Base-by-base conservation (phyloP, 2,113 vertebrate genomes). In the Murina feae region DNA sequence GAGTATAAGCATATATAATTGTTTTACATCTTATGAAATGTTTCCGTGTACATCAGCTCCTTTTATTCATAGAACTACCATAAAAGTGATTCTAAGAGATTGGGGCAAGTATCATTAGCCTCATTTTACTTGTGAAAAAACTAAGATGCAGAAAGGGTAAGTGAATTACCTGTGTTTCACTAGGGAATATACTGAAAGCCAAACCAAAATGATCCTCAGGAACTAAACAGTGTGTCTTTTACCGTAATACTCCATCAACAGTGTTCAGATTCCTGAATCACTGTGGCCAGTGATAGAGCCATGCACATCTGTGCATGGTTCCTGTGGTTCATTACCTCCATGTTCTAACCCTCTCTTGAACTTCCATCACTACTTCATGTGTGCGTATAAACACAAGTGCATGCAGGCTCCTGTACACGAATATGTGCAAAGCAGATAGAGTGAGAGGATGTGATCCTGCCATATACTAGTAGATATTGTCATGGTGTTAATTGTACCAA, bases 121-220 rank as follows among this genome's bases (percentile, higher is more conserved):
- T 65, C 63, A 65, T 32, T 60, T 63, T 63, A 63, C 60, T 63
- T 4, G 13, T 63, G 28, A 32, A 90, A 30, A 87, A 72, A 18
- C 47, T 0, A 6, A 88, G 25, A n/a, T 58, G 53, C 1, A 14
- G 10, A 12, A 20, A 89, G 2, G 9, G 0, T 4, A 0, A 1
- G 86, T 68, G 42, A 69, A 51, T 75, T 65, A 79, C n/a, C 32
- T 79, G 30, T 51, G n/a, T 92, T 87, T 60, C 17, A 75, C 4
- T 37, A 49, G 25, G 63, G 44, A 63, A 35, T 21, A 66, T 12
- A 10, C n/a, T 93, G n/a, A 81, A 75, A n/a, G 18, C 16, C n/a
- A 51, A 90, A 69, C 10, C 66, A 37, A 74, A 95, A 30, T 72
- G 6, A 32, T 66, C 44, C 39, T 83, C 16, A 66, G 47, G 17